phyloP scores from a whole-genome alignment of 2,113 vertebrate genomes.

The Stegostoma tigrinum region DNA sequence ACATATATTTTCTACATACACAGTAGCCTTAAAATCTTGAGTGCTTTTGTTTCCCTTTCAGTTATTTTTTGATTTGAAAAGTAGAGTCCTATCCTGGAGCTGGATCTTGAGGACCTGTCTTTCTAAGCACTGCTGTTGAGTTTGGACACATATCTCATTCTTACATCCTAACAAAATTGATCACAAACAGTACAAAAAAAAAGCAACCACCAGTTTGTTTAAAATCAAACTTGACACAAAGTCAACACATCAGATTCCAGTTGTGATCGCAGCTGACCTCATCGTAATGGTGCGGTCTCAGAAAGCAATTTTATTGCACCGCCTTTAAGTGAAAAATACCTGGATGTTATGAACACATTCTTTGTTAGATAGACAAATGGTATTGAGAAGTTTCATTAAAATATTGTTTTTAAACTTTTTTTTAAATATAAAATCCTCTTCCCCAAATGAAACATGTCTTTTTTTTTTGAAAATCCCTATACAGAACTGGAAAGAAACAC shows the following conservation, averaged over 20 bases:
- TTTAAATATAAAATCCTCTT: constrained; percentile 30
- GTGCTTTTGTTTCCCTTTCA: constrained; percentile 54
- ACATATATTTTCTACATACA: constrained; percentile 67
- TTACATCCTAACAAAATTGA: constrained; percentile 56
- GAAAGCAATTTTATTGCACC: constrained; percentile 34
- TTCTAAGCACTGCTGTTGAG: constrained; percentile 47
- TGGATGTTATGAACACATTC: constrained; percentile 34
- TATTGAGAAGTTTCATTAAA: constrained; percentile 32
- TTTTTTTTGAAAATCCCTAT: constrained; percentile 22
- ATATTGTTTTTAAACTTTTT: constrained; percentile 31
- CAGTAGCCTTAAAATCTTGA: constrained; percentile 68
- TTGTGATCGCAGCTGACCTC: constrained; percentile 28
- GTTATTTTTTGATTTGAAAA: constrained; percentile 44
- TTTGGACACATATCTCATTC: constrained; percentile 49
- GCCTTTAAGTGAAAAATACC: constrained; percentile 27
- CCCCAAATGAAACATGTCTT: constrained; percentile 19
- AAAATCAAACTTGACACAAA: constrained; percentile 41
- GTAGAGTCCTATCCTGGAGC: constrained; percentile 48
- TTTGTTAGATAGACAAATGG: constrained; percentile 32
- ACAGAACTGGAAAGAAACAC: neutral
- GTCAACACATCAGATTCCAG: constrained; percentile 27
- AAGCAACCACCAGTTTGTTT: constrained; percentile 42
- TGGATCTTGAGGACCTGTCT: constrained; percentile 41
- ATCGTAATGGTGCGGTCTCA: constrained; percentile 13
- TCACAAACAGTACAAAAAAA: constrained; percentile 53